A percentile compares a stretch with the other conserved stretches of the same genome.
phyloP scores from a whole-genome alignment of 2,113 vertebrate species.

The Geococcyx californianus region DNA sequence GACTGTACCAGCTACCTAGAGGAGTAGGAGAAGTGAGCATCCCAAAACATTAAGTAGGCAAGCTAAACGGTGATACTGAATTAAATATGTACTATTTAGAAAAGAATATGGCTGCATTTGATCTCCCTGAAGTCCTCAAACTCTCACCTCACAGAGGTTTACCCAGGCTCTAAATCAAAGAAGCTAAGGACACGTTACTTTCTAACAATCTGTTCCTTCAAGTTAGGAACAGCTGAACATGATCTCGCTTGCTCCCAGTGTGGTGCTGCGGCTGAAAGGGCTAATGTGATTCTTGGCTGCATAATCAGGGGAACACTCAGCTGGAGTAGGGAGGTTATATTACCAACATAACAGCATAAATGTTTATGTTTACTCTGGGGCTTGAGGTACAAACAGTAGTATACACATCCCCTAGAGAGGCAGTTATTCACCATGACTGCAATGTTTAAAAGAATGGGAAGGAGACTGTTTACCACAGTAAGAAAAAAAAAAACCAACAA shows the following conservation, averaged over 20 bases:
- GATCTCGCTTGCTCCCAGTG: slow-evolving; percentile 23
- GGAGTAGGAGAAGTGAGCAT: not conserved
- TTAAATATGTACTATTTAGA: slow-evolving; percentile 15
- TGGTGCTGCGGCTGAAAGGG: slow-evolving; percentile 46
- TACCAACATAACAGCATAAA: slow-evolving; percentile 39
- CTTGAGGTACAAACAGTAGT: slow-evolving; percentile 20
- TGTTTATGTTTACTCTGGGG: slow-evolving; percentile 57
- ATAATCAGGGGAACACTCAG: slow-evolving; percentile 49
- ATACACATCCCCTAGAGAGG: not conserved
- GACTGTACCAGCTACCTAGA: not conserved
- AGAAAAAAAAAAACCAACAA: not conserved
- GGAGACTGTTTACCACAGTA: not conserved
- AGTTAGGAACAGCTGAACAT: slow-evolving; percentile 38
- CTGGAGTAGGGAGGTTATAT: slow-evolving; percentile 40
- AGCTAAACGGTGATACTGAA: not conserved
- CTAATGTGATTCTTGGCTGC: slow-evolving; percentile 40
- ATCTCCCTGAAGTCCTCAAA: slow-evolving; percentile 7
- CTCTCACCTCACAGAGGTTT: slow-evolving; percentile 12
- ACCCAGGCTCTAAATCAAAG: slow-evolving; percentile 4
- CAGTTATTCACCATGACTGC: slow-evolving; percentile 17
- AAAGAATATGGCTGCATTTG: slow-evolving; percentile 1
- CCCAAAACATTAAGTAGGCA: not conserved
- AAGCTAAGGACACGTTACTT: slow-evolving; percentile 21
- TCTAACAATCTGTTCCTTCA: slow-evolving; percentile 44
- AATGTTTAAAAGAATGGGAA: not conserved